phyloP scores from a whole-genome alignment of 1,140 invertebrate genomes.

The Atta colombica region DNA sequence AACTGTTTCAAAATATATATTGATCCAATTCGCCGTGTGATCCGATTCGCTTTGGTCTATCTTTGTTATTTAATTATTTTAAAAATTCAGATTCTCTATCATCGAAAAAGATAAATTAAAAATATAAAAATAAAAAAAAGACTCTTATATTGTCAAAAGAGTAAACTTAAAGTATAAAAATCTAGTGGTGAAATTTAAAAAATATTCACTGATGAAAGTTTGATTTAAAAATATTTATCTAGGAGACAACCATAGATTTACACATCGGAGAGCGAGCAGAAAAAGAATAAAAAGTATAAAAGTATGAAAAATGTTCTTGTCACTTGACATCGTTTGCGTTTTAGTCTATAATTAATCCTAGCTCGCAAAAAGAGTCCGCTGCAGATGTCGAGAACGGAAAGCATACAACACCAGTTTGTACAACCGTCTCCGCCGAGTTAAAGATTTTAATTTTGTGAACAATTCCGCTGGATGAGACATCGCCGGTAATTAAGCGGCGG shows the following conservation, averaged over 20 bases:
- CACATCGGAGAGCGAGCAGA: neutral
- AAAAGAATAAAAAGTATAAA: neutral
- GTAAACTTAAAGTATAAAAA: too few species aligned
- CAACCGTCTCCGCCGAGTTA: slow-evolving; percentile 12
- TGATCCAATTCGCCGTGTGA: too few species aligned
- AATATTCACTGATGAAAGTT: neutral
- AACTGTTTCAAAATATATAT: too few species aligned
- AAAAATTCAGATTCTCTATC: neutral
- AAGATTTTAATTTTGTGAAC: slow-evolving; percentile 55
- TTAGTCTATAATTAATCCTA: slow-evolving; percentile 59
- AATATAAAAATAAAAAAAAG: neutral
- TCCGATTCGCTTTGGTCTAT: too few species aligned
- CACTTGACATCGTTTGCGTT: slow-evolving; percentile 46
- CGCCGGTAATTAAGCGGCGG: slow-evolving; percentile 42
- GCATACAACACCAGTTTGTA: slow-evolving; percentile 10
- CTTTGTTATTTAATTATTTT: too few species aligned
- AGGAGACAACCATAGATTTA: neutral
- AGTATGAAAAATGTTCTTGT: slow-evolving; percentile 29
- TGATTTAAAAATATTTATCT: neutral
- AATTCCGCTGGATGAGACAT: slow-evolving; percentile 46
- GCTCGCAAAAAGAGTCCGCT: slow-evolving; percentile 28
- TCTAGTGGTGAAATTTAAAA: neutral
- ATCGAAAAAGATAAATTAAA: neutral
- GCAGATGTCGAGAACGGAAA: neutral
- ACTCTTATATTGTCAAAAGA: neutral